Percentiles rank a stretch among this genome's conserved stretches.
phyloP scores from a whole-genome alignment of 2,113 vertebrate genomes.

The Melospiza melodia region DNA sequence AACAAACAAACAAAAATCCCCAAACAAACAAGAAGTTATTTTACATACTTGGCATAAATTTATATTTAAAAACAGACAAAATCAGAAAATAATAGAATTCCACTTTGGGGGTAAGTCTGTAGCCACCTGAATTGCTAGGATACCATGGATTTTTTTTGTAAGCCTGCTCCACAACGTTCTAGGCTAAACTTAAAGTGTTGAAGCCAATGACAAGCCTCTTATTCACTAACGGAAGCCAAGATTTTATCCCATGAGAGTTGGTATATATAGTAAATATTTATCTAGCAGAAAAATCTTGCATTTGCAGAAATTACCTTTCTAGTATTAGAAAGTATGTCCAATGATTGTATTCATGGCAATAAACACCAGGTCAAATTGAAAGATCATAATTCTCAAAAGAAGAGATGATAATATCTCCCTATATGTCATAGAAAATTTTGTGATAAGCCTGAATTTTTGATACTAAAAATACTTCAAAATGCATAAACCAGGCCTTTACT shows the following conservation, averaged over 20 bases:
- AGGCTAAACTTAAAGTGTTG: neutral
- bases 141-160: neutral
- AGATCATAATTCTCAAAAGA: neutral
- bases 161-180: neutral
- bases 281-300: neutral
- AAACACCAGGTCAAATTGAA: neutral
- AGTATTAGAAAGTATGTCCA: neutral
- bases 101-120: neutral
- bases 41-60: neutral
- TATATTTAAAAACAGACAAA: neutral
- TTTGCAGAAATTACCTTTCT: neutral
- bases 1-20: no score
- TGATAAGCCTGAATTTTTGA: neutral
- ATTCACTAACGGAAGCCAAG: neutral
- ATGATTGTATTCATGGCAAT: neutral
- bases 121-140: neutral
- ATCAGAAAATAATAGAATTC: neutral
- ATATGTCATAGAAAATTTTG: neutral
- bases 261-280: neutral
- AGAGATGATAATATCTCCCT: neutral
- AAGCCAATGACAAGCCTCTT: neutral
- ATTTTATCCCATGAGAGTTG: neutral
- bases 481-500: neutral
- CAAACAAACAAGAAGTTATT: neutral
- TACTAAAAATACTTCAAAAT: neutral